Percentiles rank a stretch among this genome's conserved stretches.
phyloP scores from a whole-genome alignment of 2,113 vertebrate species.

The Charina bottae region DNA sequence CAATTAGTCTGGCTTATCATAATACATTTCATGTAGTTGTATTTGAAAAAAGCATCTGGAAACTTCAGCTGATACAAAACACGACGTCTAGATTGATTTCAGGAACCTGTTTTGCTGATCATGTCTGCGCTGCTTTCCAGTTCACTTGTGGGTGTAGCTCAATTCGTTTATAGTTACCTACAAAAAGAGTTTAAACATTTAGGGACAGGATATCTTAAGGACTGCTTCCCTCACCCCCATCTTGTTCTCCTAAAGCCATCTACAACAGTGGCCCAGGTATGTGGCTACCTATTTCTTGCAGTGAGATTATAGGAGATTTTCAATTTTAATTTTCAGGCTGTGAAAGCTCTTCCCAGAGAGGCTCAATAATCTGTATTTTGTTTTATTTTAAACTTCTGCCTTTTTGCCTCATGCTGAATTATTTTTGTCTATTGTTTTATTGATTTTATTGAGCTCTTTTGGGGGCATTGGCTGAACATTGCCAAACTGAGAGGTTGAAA shows the following conservation, averaged over 20 bases:
- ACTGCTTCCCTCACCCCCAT: no score
- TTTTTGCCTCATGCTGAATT: not conserved
- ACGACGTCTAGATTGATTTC: not conserved
- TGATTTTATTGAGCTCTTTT: not conserved
- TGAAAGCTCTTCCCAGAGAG: not conserved
- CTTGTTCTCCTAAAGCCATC: no score
- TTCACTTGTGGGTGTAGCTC: not conserved
- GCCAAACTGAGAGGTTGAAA: no score
- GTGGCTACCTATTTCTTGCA: not conserved
- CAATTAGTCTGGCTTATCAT: not conserved
- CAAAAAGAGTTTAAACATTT: not conserved
- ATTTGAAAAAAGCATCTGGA: no score
- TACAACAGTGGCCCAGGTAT: not conserved
- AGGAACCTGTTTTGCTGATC: not conserved
- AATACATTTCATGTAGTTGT: not conserved
- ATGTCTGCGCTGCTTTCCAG: not conserved
- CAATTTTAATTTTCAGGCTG: not conserved
- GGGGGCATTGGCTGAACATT: no score
- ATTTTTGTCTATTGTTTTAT: not conserved
- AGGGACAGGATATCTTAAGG: no score
- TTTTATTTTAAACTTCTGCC: not conserved
- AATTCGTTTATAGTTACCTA: not conserved
- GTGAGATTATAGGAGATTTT: not conserved
- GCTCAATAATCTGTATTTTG: not conserved
- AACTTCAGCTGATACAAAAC: not conserved